Evolutionary conservation across 2,113 vertebrate species (phyloP), one percentile per base, ranked within the genome.

Genomic region (Scomber japonicus): DNA sequence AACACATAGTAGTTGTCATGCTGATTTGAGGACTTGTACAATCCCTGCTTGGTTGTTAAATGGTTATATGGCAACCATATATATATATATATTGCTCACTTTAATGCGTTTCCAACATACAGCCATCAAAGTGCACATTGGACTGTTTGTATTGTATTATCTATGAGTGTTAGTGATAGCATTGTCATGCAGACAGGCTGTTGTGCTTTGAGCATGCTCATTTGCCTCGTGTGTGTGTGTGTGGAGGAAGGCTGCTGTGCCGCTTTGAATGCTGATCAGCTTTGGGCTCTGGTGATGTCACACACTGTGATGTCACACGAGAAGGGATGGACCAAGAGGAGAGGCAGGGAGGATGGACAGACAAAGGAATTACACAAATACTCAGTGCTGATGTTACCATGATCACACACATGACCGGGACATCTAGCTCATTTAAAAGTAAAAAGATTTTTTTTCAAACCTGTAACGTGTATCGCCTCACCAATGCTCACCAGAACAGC

Each of bases 221-320:
- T 80, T 80, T 1, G 31, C 71, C 67, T 76, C 63, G 51, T 21
- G 55, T 67, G 79, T 54, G 75, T 44, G 74, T 75, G 83, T 76
- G 67, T 86, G 84, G 64, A 84, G 65, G 68, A 64, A 82, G 85
- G 81, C 85, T 92, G 87, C 88, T 84, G 70, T 75, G 88, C 84
- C 14, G 51, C 86, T 82, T 67, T 91, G 92, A 92, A 92, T 92
- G 88, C 92, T 92, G 86, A 93, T 90, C 88, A 92, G 87, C 83
- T 89, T 82, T 64, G 65, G 77, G 86, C 84, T 78, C 71, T 80
- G 78, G 79, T 93, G 92, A 93, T 94, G 93, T 94, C 93, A 93
- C 88, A 91, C 65, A 56, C 78, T 59, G 80, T 94, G 92, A 93
- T 90, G 92, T 93, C 92, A 94, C 87, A 70, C 11, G 21, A 68